Base-by-base conservation (phyloP, 1,140 invertebrate genomes). In the Euwallacea similis region DNA sequence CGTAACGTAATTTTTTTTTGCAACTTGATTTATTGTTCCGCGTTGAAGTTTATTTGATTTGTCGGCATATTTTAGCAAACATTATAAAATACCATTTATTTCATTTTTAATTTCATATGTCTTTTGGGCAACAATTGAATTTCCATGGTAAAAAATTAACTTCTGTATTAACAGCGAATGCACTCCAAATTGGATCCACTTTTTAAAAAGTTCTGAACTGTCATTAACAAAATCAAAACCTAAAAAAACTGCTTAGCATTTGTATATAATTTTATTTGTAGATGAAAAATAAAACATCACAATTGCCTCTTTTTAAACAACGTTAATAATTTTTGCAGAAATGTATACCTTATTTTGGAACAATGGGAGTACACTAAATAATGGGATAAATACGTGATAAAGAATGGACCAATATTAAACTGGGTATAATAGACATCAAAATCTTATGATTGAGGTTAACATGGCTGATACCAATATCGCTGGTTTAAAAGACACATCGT, bases 111-210 rank as follows among this genome's bases (percentile, higher is more conserved):
- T 50, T 50, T 50, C 1, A 50, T 50, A 2, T 50, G 1, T 50
- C 1, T 50, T 50, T 13, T 50, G 2, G 46, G 46, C 46, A 50
- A 13, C 46, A 50, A 50, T 6, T 50, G 1, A 11, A 50, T 50
- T 50, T 50, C 46, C 46, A 50, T 50, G 46, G 46, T 50, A 13
- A 50, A 50, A 50, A 50, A 50, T 50, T 6, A 50, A 50, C 46
- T 50, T 50, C 46, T 10, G 46, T 50, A 6, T 50, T 50, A 50
- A 50, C 2, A 50, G 46, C 46, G 6, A 13, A 6, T 50, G 46
- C 46, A 50, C 13, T 6, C 46, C 1, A 50, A 50, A 50, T 50
- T 50, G 46, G 46, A 50, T 50, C 6, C 1, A 50, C 46, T 50
- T 2, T 50, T n/a, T 2, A 6, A 50, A 6, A 50, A 50, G 6